phyloP scores from a whole-genome alignment of 2,797 vertebrate genomes.

The Gila robusta region DNA sequence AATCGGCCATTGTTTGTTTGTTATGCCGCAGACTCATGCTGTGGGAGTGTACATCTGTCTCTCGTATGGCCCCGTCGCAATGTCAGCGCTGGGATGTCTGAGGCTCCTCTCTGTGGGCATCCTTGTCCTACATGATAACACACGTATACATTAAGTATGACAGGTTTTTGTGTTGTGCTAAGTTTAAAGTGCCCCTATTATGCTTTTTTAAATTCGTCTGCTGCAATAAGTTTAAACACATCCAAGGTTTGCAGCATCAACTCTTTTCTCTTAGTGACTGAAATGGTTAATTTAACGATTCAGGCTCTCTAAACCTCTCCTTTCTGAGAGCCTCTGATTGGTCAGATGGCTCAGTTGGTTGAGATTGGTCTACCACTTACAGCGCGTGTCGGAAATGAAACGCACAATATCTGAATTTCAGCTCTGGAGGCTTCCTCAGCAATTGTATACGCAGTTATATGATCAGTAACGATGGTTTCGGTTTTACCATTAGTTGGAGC shows the following conservation, averaged over 20 bases:
- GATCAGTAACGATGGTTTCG: not conserved
- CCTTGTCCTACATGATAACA: conserved; percentile 26
- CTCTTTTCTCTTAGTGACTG: not conserved
- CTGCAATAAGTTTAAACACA: not conserved
- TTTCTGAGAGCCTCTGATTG: not conserved
- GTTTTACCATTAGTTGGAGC: not conserved
- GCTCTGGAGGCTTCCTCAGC: not conserved
- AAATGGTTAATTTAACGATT: not conserved
- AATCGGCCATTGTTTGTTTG: conserved; percentile 64
- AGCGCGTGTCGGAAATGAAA: not conserved
- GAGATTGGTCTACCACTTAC: not conserved
- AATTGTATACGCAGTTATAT: not conserved
- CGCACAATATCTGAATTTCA: not conserved
- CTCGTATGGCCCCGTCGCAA: conserved; percentile 54
- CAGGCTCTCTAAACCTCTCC: not conserved
- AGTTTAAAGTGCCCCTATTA: not conserved
- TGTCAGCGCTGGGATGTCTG: conserved; percentile 66
- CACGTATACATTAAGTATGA: conserved; percentile 22
- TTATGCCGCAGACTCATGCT: conserved; percentile 56
- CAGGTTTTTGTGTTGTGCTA: conserved; percentile 32
- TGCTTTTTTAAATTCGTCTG: not conserved
- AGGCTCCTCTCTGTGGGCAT: conserved; percentile 56
- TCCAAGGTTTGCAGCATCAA: not conserved
- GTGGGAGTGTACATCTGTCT: conserved; percentile 68
- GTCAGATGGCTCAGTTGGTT: not conserved